phyloP scores from a whole-genome alignment of 2,113 vertebrate genomes.

The Gavia stellata region DNA sequence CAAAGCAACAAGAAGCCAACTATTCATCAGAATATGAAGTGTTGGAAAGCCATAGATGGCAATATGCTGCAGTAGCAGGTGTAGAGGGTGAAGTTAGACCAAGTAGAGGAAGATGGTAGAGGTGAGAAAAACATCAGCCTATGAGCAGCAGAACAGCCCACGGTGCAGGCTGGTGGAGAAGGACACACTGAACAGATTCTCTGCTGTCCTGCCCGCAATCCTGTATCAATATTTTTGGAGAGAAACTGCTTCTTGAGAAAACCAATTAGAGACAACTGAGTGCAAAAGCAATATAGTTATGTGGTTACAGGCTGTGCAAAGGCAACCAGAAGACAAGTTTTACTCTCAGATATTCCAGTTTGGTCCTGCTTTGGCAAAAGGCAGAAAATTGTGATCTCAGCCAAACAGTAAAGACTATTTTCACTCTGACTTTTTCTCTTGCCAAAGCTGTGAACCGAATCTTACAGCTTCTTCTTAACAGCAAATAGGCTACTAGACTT shows the following conservation, averaged over 20 bases:
- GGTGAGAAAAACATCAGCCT: background rate
- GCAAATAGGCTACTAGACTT: background rate
- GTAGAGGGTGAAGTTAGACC: background rate
- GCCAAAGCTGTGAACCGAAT: background rate
- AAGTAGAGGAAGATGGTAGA: background rate
- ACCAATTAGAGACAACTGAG: background rate
- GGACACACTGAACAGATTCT: background rate
- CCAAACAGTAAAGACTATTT: background rate
- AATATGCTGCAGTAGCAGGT: conserved; percentile 3
- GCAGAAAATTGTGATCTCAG: background rate
- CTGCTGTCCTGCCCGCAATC: background rate
- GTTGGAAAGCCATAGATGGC: background rate
- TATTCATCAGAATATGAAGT: conserved; percentile 28
- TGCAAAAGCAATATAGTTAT: background rate
- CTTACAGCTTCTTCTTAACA: background rate
- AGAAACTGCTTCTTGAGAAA: background rate
- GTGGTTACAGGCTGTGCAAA: background rate
- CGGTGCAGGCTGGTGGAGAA: background rate
- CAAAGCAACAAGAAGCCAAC: background rate
- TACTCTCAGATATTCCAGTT: background rate
- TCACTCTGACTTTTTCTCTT: background rate
- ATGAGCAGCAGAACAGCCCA: background rate
- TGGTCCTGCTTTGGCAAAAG: background rate
- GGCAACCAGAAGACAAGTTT: background rate
- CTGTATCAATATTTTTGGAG: background rate